These are phyloP conservation scores for Lasioglossum baleicum DNA, from an alignment of 1,140 invertebrate genomes.

Conservation along the genomic window DNA sequence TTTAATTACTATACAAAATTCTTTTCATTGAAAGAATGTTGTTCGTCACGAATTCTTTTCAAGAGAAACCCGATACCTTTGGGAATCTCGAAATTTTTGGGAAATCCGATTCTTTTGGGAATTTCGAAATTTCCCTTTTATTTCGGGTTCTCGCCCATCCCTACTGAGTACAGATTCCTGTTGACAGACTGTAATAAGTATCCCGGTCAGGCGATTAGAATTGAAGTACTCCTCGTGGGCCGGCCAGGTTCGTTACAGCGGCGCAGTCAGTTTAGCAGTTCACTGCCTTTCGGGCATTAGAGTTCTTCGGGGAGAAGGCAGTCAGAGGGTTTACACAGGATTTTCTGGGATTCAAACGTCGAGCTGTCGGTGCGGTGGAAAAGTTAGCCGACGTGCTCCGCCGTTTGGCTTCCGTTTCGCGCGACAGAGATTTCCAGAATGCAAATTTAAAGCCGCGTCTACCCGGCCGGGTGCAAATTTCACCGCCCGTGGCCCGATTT, in stretches of 20 bases:
- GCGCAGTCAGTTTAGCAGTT: constrained; percentile 50
- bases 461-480: constrained; percentile 47
- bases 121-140: too few relatives aligned
- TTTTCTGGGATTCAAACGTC: constrained; percentile 61
- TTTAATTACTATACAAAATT: too few relatives aligned
- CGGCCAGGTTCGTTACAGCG: constrained; percentile 23
- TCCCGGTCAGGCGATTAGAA: background rate
- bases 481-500: constrained; percentile 9
- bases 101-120: too few relatives aligned
- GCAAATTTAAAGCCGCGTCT: constrained; percentile 62
- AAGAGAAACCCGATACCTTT: too few relatives aligned
- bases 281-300: constrained; percentile 54
- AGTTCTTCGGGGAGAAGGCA: constrained; percentile 39
- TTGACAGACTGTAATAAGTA: background rate
- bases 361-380: constrained; percentile 54
- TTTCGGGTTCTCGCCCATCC: too few relatives aligned
- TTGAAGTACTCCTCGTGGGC: background rate
- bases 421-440: constrained; percentile 61
- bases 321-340: constrained; percentile 56
- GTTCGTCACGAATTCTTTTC: too few relatives aligned
- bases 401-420: constrained; percentile 60
- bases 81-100: too few relatives aligned
- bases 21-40: too few relatives aligned
- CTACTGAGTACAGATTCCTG: background rate
- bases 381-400: constrained; percentile 59